These are phyloP conservation scores for Melanotaenia nigrans DNA, from an alignment of 2,797 vertebrate species.

Conservation along the genomic window DNA sequence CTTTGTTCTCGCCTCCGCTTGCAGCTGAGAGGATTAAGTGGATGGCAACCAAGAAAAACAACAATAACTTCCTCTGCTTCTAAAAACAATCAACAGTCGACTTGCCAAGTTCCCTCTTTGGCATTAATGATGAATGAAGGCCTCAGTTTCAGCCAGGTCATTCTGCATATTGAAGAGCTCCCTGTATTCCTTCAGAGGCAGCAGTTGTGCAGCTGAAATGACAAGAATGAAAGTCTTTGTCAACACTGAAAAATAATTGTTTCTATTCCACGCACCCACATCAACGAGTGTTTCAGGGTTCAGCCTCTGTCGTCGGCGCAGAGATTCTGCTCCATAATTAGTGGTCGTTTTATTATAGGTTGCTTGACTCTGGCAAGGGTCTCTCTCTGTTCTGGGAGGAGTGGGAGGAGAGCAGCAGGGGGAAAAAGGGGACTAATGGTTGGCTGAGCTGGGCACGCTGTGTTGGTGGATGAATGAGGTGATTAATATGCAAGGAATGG, in stretches of 20 bases:
- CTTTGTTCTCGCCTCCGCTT: constrained; percentile 46
- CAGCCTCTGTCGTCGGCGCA: constrained; percentile 13
- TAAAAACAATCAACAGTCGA: constrained; percentile 21
- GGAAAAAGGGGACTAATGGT: constrained; percentile 71
- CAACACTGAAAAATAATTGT: constrained; percentile 33
- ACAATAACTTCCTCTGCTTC: constrained; percentile 16
- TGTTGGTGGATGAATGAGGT: constrained; percentile 64
- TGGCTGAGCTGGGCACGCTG: constrained; percentile 55
- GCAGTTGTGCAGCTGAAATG: constrained; percentile 6
- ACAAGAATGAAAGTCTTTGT: constrained; percentile 17
- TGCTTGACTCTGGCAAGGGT: constrained; percentile 54
- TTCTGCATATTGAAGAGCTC: constrained; percentile 12
- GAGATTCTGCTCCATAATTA: constrained; percentile 61
- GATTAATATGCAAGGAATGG: constrained; percentile 80
- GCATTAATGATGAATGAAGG: constrained; percentile 24
- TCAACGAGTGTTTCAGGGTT: constrained; percentile 26
- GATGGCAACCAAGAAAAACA: constrained; percentile 25
- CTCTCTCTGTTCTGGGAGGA: constrained; percentile 43
- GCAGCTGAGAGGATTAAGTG: constrained; percentile 32
- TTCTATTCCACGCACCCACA: constrained; percentile 2
- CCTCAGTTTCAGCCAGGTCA: constrained; percentile 17
- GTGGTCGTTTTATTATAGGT: constrained; percentile 61
- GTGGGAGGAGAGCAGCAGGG: constrained; percentile 46
- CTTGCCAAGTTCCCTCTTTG: constrained; percentile 10
- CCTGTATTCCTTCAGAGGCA: neutral